phyloP scores from a whole-genome alignment of 2,797 vertebrate species.

The Cottoperca gobio region DNA sequence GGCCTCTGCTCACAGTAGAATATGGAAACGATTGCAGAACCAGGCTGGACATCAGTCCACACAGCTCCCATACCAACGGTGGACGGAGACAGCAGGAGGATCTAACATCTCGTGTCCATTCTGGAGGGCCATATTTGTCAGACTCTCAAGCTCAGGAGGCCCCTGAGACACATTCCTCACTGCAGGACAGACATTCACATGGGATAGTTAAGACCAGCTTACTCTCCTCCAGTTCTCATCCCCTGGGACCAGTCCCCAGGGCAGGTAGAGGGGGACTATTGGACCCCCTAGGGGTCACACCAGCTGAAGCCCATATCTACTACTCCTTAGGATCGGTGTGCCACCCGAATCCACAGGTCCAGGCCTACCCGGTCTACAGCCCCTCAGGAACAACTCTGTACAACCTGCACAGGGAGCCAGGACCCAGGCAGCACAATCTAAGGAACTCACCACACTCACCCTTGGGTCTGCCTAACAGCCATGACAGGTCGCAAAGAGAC shows the following conservation, averaged over 20 bases:
- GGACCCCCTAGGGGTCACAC: constrained; percentile 71
- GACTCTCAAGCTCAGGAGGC: constrained; percentile 76
- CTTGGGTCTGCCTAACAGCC: constrained; percentile 77
- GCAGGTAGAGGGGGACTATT: constrained; percentile 70
- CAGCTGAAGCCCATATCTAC: constrained; percentile 84
- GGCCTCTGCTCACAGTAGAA: constrained; percentile 71
- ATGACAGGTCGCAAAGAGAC: constrained; percentile 74
- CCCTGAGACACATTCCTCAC: constrained; percentile 83
- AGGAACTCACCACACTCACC: constrained; percentile 81
- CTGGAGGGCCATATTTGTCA: constrained; percentile 69
- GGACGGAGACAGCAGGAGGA: constrained; percentile 82
- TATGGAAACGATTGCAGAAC: constrained; percentile 73
- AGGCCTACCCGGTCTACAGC: constrained; percentile 76
- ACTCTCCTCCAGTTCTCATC: constrained; percentile 68
- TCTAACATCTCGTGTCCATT: constrained; percentile 48
- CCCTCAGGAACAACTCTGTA: constrained; percentile 79
- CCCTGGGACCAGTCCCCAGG: constrained; percentile 75
- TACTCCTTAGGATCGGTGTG: constrained; percentile 83
- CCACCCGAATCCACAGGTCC: constrained; percentile 71
- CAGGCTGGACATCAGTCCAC: constrained; percentile 70
- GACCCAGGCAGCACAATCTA: constrained; percentile 68
- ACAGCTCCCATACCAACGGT: constrained; percentile 80
- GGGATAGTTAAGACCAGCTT: constrained; percentile 71
- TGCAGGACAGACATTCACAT: constrained; percentile 77
- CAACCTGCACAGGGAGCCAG: constrained; percentile 76